A percentile compares a stretch with the other conserved stretches of the same genome.
phyloP scores from a whole-genome alignment of 1,140 invertebrate species.

The Penaeus chinensis region DNA sequence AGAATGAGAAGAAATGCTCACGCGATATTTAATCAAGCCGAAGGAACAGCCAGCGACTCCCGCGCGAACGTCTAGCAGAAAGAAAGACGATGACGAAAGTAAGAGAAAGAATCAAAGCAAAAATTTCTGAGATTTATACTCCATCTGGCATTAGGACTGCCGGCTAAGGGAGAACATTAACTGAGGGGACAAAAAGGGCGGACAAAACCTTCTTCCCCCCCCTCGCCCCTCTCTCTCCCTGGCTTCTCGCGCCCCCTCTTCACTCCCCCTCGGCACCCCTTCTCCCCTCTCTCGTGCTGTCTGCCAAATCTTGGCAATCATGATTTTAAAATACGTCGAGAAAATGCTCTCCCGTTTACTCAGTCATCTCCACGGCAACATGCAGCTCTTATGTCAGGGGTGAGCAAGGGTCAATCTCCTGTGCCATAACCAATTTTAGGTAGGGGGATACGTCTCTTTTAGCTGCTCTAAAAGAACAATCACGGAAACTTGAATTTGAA shows the following conservation, averaged over 20 bases:
- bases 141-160: slow-evolving; percentile 10
- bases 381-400: slow-evolving; percentile 9
- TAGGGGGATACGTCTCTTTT: slow-evolving; percentile 26
- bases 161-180: background rate
- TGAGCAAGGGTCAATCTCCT: slow-evolving; percentile 13
- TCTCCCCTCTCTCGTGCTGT: slow-evolving; percentile 36
- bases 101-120: slow-evolving; percentile 11
- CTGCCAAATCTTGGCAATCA: slow-evolving; percentile 59
- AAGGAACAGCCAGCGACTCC: too few species aligned
- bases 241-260: background rate
- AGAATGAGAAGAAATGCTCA: too few species aligned
- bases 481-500: slow-evolving; percentile 60
- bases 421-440: background rate
- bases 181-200: slow-evolving; percentile 6
- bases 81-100: background rate
- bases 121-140: slow-evolving; percentile 1
- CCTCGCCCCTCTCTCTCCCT: background rate
- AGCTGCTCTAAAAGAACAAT: slow-evolving; percentile 50
- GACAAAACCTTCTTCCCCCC: background rate
- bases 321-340: slow-evolving; percentile 57
- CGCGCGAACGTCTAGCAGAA: background rate
- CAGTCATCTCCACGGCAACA: slow-evolving; percentile 15
- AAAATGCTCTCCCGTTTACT: slow-evolving; percentile 50
- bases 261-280: background rate
- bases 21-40: too few species aligned